Percentiles rank a stretch among this genome's conserved stretches.
Conservation (phyloP, 1,140 invertebrate species). For the Macrobrachium rosenbergii region DNA sequence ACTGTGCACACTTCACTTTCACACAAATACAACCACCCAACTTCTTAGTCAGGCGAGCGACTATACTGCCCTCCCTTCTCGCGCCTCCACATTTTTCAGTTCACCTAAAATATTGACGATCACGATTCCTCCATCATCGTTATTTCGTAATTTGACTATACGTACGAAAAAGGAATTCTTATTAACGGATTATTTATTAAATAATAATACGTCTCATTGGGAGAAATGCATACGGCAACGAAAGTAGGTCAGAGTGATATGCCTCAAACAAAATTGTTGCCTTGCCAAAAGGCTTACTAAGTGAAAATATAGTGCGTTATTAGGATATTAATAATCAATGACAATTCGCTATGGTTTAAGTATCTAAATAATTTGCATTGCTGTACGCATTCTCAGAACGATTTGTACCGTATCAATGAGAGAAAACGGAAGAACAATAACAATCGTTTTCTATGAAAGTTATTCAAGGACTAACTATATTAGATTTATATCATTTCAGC, state of each 20-base stretch:
- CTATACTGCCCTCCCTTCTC: not conserved
- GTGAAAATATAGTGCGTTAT: not conserved
- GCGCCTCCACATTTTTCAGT: not conserved
- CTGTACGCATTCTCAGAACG: constrained; percentile 50
- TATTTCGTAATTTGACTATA: not conserved
- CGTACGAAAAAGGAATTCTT: not conserved
- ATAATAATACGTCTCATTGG: constrained; percentile 34
- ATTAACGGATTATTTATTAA: not conserved
- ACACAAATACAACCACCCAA: constrained; percentile 61
- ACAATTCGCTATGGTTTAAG: not conserved
- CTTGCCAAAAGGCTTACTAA: not conserved
- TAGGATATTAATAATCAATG: not conserved
- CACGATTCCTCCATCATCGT: not conserved
- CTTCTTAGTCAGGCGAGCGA: constrained; percentile 44
- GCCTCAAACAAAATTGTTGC: constrained; percentile 3
- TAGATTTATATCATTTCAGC: not conserved
- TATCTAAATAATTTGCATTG: constrained; percentile 14
- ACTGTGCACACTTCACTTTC: constrained; percentile 60
- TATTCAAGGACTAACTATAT: not conserved
- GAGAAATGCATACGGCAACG: constrained; percentile 49
- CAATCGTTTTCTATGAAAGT: not conserved
- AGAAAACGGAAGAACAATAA: constrained; percentile 34
- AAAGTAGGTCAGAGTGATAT: constrained; percentile 61
- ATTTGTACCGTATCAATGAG: constrained; percentile 17
- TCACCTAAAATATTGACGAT: not conserved